Percentiles rank a stretch among this genome's conserved stretches.
Conservation (phyloP, 2,888 invertebrate genomes). For the Sialis lutaria region DNA sequence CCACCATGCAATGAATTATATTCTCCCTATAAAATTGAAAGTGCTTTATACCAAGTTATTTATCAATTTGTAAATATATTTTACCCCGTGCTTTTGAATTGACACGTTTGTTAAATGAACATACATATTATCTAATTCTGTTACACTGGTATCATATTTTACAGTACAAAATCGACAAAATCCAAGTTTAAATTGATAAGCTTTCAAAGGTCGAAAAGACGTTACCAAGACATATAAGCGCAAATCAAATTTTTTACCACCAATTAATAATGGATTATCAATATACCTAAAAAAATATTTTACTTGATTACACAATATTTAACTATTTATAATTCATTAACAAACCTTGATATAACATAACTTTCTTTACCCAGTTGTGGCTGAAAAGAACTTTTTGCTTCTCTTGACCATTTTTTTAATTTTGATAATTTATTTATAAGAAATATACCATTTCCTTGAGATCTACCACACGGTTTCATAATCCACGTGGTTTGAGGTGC, state of each 20-base stretch:
- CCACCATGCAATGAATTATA: slow-evolving; percentile 90
- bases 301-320: neutral
- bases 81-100: slow-evolving; percentile 89
- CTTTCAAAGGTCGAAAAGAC: slow-evolving; percentile 83
- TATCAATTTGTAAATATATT: slow-evolving; percentile 11
- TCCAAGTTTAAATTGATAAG: slow-evolving; percentile 80
- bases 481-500: slow-evolving; percentile 94
- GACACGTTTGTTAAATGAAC: slow-evolving; percentile 94
- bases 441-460: slow-evolving; percentile 88
- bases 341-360: slow-evolving; percentile 81
- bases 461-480: slow-evolving; percentile 93
- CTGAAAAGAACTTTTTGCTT: slow-evolving; percentile 71
- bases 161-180: slow-evolving; percentile 95
- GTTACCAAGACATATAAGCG: slow-evolving; percentile 84
- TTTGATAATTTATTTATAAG: slow-evolving; percentile 90
- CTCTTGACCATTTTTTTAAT: slow-evolving; percentile 76
- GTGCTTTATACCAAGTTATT: too few relatives aligned
- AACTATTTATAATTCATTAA: neutral
- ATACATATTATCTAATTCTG: slow-evolving; percentile 81
- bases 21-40: slow-evolving; percentile 45
- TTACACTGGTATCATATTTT: slow-evolving; percentile 79
- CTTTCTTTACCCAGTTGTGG: slow-evolving; percentile 74
- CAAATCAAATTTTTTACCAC: slow-evolving; percentile 91
- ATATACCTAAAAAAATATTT: slow-evolving; percentile 45
- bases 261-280: slow-evolving; percentile 85